Evolutionary conservation across 1,140 invertebrate species (phyloP).

Genomic region (Aphelenchoides besseyi): DNA sequence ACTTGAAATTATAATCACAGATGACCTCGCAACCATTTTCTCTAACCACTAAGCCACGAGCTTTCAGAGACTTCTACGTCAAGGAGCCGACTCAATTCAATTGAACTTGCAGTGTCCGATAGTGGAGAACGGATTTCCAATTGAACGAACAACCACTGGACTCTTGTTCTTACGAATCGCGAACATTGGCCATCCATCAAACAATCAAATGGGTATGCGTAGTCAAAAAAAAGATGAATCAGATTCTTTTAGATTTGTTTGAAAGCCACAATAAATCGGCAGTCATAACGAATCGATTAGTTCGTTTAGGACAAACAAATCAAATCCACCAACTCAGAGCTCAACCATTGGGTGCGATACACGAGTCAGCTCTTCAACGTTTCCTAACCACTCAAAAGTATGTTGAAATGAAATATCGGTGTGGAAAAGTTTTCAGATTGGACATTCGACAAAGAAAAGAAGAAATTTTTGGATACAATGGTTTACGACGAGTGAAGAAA

Average conservation of each 20-base stretch:
- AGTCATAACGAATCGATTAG: conserved; percentile 16
- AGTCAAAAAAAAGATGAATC: too few relatives aligned
- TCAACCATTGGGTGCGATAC: conserved; percentile 32
- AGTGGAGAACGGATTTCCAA: conserved; percentile 28
- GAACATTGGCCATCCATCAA: conserved; percentile 46
- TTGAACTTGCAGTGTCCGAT: conserved; percentile 40
- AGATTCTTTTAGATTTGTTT: conserved; percentile 19
- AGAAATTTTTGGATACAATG: conserved; percentile 31
- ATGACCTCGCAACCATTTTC: neutral
- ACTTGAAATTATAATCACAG: neutral
- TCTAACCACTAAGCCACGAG: conserved; percentile 8
- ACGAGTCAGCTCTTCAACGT: conserved; percentile 38
- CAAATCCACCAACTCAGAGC: conserved; percentile 16
- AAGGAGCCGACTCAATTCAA: conserved; percentile 37
- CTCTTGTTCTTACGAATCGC: conserved; percentile 49
- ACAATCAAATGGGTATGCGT: conserved; percentile 40
- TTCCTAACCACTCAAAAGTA: conserved; percentile 43
- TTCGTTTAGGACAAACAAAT: neutral
- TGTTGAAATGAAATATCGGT: conserved; percentile 11
- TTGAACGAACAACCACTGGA: conserved; percentile 11
- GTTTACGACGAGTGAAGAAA: conserved; percentile 22
- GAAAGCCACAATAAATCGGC: conserved; percentile 25
- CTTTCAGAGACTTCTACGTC: conserved; percentile 36
- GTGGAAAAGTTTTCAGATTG: conserved; percentile 30
- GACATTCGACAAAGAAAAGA: conserved; percentile 39